Evolutionary conservation across 2,888 invertebrate genomes (phyloP), one percentile per base, ranked within the genome.

Genomic region (Caenorhabditis japonica): DNA sequence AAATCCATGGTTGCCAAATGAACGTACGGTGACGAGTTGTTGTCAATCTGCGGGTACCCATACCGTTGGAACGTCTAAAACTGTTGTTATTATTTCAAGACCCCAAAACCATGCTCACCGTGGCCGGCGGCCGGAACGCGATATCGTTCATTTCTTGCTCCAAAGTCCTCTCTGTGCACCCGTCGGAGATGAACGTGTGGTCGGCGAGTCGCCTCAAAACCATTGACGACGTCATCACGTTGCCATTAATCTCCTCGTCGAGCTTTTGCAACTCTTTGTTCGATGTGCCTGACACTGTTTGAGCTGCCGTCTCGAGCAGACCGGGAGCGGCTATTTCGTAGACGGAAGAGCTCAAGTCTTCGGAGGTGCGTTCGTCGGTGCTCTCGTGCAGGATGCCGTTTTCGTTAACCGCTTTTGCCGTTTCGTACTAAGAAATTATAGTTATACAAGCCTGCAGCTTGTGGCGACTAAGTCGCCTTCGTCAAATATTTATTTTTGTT

Each of bases 261-360:
- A 82, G 59, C 55, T 73, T 76, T 21, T 82, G 74, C 12, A 82
- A 33, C 49, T 78, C 80, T 19, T 70, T 60, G 27, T 72, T 79
- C 7, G 75, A 64, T n/a, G 78, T 77, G 10, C 82, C 83, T 8
- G 77, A 70, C 2, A 79, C 38, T n/a, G 75, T 51, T 25, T 77
- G 72, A n/a, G 79, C 79, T 8, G 80, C 79, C 12, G 75, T 70
- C 15, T 84, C 76, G 19, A 79, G 52, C n/a, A 82, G 61, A 13
- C 72, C 70, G 13, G 72, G 73, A 17, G 83, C 70, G 27, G 83
- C 75, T 15, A 83, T 62, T 55, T 85, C 84, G 59, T 83, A 85
- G 15, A 76, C 83, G 61, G 66, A 74, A 60, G 60, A 44, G 43
- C 43, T 55, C 36, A 68, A 25, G 27, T 68, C 59, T 59, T 59